phyloP scores from a whole-genome alignment of 2,113 vertebrate species.

The Gambusia holbrooki region DNA sequence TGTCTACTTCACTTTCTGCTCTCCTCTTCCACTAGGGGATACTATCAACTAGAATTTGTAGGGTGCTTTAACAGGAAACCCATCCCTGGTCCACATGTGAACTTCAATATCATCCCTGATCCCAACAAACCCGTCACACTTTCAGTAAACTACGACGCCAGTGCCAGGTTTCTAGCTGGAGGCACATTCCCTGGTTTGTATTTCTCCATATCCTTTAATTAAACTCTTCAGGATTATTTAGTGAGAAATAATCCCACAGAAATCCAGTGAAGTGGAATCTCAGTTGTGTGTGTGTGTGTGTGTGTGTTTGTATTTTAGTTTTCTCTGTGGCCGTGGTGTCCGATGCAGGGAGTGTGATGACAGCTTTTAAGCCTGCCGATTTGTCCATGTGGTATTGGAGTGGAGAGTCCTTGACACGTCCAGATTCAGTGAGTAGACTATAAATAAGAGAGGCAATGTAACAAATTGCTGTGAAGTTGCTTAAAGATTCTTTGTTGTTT shows the following conservation, averaged over 20 bases:
- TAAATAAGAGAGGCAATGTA: neutral
- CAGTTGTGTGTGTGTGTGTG: neutral
- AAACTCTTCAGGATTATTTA: neutral
- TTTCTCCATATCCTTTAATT: neutral
- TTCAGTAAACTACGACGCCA: constrained; percentile 82
- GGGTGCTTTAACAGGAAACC: constrained; percentile 76
- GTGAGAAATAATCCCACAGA: neutral
- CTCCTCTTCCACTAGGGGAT: constrained; percentile 82
- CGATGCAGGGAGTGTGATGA: constrained; percentile 86
- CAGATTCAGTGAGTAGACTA: constrained; percentile 49
- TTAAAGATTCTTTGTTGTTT: no score
- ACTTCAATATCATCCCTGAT: constrained; percentile 86
- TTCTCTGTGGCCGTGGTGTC: constrained; percentile 89
- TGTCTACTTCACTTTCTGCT: neutral
- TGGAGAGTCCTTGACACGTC: constrained; percentile 48
- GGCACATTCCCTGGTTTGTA: constrained; percentile 85
- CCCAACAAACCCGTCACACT: constrained; percentile 86
- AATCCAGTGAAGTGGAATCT: constrained; percentile 7
- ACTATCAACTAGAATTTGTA: constrained; percentile 81
- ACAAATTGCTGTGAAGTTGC: neutral
- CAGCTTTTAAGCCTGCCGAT: constrained; percentile 81
- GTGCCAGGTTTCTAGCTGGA: constrained; percentile 81
- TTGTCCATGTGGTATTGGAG: constrained; percentile 89
- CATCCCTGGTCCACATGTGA: constrained; percentile 83
- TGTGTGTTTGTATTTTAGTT: constrained; percentile 75